Evolutionary conservation across 2,888 invertebrate species (phyloP).

Genomic region (Cataglyphis rosenhaueri): DNA sequence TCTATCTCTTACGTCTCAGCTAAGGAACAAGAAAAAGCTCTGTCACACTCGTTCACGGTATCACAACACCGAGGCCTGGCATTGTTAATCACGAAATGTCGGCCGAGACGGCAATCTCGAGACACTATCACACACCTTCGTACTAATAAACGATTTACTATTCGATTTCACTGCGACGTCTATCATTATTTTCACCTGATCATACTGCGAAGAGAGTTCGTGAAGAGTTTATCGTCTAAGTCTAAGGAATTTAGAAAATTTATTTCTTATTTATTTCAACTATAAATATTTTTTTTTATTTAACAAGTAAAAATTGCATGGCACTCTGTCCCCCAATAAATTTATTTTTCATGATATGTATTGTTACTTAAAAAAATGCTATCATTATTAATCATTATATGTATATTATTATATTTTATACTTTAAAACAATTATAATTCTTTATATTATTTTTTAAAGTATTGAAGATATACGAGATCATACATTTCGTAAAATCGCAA

Average conservation of each 20-base stretch:
- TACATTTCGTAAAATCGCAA: neutral
- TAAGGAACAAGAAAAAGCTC: constrained; percentile 66
- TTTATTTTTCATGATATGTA: neutral
- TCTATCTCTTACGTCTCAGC: constrained; percentile 81
- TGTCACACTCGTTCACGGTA: constrained; percentile 79
- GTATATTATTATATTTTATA: neutral
- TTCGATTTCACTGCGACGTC: constrained; percentile 77
- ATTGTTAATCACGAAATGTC: constrained; percentile 75
- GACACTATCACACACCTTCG: constrained; percentile 82
- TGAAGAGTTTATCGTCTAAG: neutral
- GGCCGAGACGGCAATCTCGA: constrained; percentile 75
- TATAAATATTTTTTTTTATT: neutral
- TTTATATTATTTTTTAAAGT: neutral
- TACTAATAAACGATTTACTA: constrained; percentile 84
- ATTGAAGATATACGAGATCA: neutral
- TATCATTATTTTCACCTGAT: constrained; percentile 61
- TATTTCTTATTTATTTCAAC: neutral
- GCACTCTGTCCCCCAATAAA: neutral
- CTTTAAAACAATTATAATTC: neutral
- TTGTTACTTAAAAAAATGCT: neutral
- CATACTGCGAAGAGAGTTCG: neutral
- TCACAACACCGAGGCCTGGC: constrained; percentile 70
- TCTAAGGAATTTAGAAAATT: neutral
- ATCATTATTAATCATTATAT: neutral
- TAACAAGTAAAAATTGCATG: neutral